Evolutionary conservation across 2,797 vertebrate genomes (phyloP).

Genomic region (Myripristis murdjan): DNA sequence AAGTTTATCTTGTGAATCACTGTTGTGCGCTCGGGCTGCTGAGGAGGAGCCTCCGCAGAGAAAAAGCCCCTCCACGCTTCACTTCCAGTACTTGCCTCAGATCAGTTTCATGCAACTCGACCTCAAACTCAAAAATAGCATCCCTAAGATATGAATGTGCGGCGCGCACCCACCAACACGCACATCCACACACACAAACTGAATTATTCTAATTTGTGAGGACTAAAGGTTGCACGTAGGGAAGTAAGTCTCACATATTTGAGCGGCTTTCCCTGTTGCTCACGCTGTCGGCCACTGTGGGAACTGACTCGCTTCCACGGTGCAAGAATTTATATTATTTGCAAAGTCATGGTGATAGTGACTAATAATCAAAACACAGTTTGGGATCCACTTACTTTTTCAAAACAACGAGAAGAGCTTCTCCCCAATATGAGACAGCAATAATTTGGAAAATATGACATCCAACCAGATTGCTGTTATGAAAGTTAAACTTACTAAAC

Average conservation of each 20-base stretch:
- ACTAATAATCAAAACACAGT: not conserved
- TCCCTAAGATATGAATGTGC: slow-evolving; percentile 19
- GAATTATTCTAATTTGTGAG: not conserved
- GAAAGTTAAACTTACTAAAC: too few species aligned
- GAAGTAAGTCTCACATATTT: not conserved
- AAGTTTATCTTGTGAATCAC: slow-evolving; percentile 68
- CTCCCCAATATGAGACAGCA: not conserved
- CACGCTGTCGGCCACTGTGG: not conserved
- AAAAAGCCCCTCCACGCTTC: slow-evolving; percentile 30
- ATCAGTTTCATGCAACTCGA: slow-evolving; percentile 82
- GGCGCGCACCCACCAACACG: not conserved
- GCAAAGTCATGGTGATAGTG: too few species aligned
- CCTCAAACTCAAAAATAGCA: slow-evolving; percentile 78
- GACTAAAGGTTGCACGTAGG: not conserved
- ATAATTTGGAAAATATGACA: not conserved
- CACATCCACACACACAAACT: not conserved
- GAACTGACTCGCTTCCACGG: not conserved
- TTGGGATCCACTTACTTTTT: not conserved
- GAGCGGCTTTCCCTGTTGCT: not conserved
- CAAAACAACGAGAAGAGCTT: not conserved
- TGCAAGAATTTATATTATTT: not conserved
- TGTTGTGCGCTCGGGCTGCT: slow-evolving; percentile 11
- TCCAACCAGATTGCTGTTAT: too few species aligned
- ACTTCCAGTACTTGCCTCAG: slow-evolving; percentile 58
- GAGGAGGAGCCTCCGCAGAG: too few species aligned